A percentile compares a stretch with the other conserved stretches of the same genome.
Conservation (phyloP, 1,140 invertebrate genomes). For the Neoseiulus cucumeris region DNA sequence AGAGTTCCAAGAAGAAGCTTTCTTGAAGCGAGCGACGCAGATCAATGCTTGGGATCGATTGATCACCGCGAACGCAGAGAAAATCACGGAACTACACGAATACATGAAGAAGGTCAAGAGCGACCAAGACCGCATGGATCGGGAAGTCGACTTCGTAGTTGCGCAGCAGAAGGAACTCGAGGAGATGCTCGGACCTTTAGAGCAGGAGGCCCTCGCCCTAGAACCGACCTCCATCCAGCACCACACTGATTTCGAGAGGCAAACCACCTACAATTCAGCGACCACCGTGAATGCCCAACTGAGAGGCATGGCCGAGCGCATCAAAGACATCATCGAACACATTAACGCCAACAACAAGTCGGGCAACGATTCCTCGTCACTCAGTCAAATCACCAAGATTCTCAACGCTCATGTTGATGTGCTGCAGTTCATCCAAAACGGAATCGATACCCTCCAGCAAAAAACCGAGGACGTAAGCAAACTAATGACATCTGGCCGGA, state of each 20-base stretch:
- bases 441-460: background rate
- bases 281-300: constrained; percentile 78
- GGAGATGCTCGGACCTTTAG: constrained; percentile 58
- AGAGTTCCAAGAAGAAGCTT: constrained; percentile 77
- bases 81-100: constrained; percentile 32
- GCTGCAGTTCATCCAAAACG: constrained; percentile 53
- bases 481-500: constrained; percentile 16
- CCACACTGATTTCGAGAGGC: constrained; percentile 59
- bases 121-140: constrained; percentile 69
- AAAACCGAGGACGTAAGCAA: background rate
- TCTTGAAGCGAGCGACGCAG: constrained; percentile 79
- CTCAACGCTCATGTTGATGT: constrained; percentile 91
- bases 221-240: constrained; percentile 33
- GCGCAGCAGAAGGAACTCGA: constrained; percentile 80
- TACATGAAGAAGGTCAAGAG: constrained; percentile 33
- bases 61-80: constrained; percentile 72
- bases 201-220: constrained; percentile 40
- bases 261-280: constrained; percentile 61
- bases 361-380: constrained; percentile 63
- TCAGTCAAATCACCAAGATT: constrained; percentile 71
- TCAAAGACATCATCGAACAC: constrained; percentile 85
- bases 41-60: constrained; percentile 84
- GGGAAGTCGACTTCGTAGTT: constrained; percentile 80
- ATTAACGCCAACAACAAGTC: constrained; percentile 65
- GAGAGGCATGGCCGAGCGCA: constrained; percentile 77